Evolutionary conservation across 2,797 vertebrate species (phyloP).

Genomic region (Ctenochaetus hawaiiensis): DNA sequence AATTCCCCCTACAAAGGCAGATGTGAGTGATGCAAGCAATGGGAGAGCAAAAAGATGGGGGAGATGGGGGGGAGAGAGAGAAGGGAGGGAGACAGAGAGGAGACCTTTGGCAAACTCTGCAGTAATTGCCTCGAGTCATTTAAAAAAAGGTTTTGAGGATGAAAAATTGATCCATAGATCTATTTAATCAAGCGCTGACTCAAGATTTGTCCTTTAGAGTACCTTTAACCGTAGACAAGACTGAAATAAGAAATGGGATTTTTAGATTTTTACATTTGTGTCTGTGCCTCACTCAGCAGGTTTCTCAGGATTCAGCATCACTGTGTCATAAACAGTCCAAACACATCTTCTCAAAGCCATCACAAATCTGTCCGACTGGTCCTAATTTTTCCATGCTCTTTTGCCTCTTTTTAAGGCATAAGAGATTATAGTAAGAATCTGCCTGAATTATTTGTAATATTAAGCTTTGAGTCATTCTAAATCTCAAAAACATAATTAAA

Average conservation of each 20-base stretch:
- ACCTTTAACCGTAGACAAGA: conserved; percentile 53
- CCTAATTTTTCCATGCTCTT: background rate
- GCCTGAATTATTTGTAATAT: conserved; percentile 19
- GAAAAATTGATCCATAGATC: conserved; percentile 68
- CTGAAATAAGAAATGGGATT: conserved; percentile 51
- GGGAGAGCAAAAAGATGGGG: conserved; percentile 43
- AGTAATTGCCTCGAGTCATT: conserved; percentile 67
- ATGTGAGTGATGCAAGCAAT: conserved; percentile 65
- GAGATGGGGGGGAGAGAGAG: conserved; percentile 11
- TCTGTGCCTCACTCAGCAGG: conserved; percentile 20
- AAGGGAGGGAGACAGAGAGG: conserved; percentile 35
- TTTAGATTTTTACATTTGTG: conserved; percentile 55
- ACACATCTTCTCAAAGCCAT: conserved; percentile 10
- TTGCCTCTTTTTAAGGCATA: background rate
- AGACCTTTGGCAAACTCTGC: conserved; percentile 65
- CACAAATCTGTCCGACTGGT: background rate
- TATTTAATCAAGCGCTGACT: conserved; percentile 70
- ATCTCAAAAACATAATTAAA: conserved; percentile 29
- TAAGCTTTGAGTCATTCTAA: conserved; percentile 11
- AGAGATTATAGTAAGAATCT: conserved; percentile 2
- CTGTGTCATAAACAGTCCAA: conserved; percentile 21
- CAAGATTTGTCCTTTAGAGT: conserved; percentile 61
- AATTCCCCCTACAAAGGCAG: conserved; percentile 67
- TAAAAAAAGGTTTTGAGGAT: conserved; percentile 62
- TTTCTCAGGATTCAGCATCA: conserved; percentile 31